These are phyloP conservation scores for Gymnocephalus cernua DNA, from an alignment of 2,113 vertebrate species.

Conservation along the genomic window DNA sequence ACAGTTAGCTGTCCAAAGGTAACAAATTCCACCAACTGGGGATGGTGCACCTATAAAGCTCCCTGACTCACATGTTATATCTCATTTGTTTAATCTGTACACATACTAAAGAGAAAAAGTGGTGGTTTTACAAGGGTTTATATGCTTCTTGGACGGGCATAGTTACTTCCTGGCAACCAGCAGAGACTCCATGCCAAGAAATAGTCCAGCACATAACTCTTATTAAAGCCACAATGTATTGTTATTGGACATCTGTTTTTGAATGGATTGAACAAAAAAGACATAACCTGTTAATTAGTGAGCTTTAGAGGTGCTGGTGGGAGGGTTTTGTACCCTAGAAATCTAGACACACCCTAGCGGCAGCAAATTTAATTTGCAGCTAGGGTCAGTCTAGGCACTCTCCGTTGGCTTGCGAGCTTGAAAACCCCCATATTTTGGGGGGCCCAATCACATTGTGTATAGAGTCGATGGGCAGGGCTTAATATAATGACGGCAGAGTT, in stretches of 20 bases:
- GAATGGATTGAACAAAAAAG: background rate
- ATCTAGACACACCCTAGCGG: too few species aligned
- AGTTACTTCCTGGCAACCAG: too few species aligned
- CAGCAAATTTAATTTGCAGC: too few species aligned
- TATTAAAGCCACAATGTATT: background rate
- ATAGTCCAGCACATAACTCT: background rate
- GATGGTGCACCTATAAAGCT: background rate
- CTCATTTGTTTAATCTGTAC: background rate
- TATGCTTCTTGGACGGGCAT: too few species aligned
- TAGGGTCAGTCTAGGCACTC: too few species aligned
- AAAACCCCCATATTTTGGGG: too few species aligned
- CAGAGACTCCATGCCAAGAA: background rate
- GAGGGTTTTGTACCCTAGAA: background rate
- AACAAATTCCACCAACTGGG: background rate
- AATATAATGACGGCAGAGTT: too few species aligned
- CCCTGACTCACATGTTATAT: background rate
- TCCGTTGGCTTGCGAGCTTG: too few species aligned
- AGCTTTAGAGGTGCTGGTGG: background rate
- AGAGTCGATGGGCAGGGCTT: too few species aligned
- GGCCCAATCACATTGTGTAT: too few species aligned
- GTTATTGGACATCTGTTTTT: background rate
- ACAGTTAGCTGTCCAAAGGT: background rate
- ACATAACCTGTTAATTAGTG: background rate
- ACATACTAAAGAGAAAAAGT: background rate
- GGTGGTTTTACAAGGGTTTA: too few species aligned